Evolutionary conservation across 1,140 invertebrate genomes (phyloP), one percentile per base, ranked within the genome.

Genomic region (Drosophila sproati): DNA sequence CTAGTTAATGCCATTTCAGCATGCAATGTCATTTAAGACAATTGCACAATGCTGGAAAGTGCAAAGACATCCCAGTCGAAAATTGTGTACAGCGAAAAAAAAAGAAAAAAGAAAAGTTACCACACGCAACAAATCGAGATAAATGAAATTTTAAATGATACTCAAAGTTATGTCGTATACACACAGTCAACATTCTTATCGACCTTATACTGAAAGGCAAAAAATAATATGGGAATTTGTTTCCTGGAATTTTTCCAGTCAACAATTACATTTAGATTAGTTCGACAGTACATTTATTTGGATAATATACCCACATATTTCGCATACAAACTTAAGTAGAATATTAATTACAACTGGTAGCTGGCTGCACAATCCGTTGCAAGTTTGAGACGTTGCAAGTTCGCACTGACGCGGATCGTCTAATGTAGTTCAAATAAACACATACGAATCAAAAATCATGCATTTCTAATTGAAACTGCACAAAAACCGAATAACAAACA

Each of bases 391-490:
- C 20, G 10, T 54, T 56, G 54, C 61, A 41, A 8, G 8, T 31
- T 48, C 20, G 47, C 61, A n/a, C 12, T n/a, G 39, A n/a, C 50
- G 0, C 0, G 8, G n/a, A 31, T 32, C 32, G 7, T 66, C 67
- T 63, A 57, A 68, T 79, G 59, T 52, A 68, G 62, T 50, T 48
- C 57, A 78, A 72, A 77, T 72, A 76, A 76, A 72, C 57, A 66
- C 60, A 47, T 20, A 39, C 41, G 60, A 64, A 39, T 66, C 63
- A 55, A 59, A 59, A 63, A 74, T 78, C 76, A 80, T 75, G 76
- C 74, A 80, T 80, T 78, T 78, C 78, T 78, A 78, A 80, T 80
- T 80, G 76, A 74, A 78, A 61, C 60, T 45, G 75, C 48, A 62
- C 70, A 66, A 62, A 56, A 63, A 77, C 12, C 32, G 63, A 66